Evolutionary conservation across 2,113 vertebrate genomes (phyloP).

Genomic region (Lepidothrix coronata): DNA sequence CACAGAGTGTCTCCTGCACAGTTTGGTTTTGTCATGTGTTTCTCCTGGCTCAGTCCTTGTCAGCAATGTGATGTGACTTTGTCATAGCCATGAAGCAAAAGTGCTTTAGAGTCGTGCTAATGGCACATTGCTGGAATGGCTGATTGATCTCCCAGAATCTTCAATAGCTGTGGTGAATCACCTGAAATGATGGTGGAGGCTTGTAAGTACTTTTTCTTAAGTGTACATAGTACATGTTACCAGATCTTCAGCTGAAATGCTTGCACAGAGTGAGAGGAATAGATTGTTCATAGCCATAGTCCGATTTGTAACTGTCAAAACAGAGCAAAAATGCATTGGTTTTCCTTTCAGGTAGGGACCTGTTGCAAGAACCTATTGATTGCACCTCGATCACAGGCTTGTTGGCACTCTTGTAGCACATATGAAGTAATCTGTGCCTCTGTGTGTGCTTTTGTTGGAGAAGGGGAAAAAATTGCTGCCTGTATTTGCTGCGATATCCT

Average conservation of each 20-base stretch:
- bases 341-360: not conserved
- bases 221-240: not conserved
- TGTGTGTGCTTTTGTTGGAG: constrained; percentile 9
- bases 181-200: not conserved
- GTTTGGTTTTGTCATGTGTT: not conserved
- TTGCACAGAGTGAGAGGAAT: not conserved
- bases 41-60: not conserved
- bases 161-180: not conserved
- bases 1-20: not conserved
- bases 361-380: not conserved
- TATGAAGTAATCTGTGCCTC: not conserved
- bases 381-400: not conserved
- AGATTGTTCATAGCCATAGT: not conserved
- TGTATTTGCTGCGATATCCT: not conserved
- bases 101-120: not conserved
- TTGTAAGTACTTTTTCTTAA: not conserved
- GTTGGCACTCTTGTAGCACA: not conserved
- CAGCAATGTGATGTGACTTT: not conserved
- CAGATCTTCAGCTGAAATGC: not conserved
- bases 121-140: not conserved
- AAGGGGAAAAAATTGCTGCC: constrained; percentile 5
- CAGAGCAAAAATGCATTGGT: not conserved
- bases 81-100: not conserved
- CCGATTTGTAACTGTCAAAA: not conserved
- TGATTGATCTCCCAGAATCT: not conserved